These are phyloP conservation scores for Apantesis nais DNA, from an alignment of 2,888 invertebrate species.

Conservation along the genomic window DNA sequence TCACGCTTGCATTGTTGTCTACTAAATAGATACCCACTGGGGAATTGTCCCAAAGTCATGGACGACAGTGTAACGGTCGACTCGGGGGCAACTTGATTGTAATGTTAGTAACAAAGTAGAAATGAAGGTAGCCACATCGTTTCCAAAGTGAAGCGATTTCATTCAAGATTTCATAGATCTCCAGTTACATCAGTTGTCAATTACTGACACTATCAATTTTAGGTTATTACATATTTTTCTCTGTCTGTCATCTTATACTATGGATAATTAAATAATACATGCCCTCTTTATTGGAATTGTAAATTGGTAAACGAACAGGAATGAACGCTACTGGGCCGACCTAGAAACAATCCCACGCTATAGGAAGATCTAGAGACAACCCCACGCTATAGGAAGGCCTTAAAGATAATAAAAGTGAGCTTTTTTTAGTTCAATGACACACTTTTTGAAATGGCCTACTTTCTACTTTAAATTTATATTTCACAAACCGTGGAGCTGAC, in stretches of 20 bases:
- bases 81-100: too few relatives aligned
- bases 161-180: too few relatives aligned
- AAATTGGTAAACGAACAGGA: too few relatives aligned
- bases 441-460: not conserved
- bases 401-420: not conserved
- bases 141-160: not conserved
- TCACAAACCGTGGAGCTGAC: not conserved
- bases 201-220: not conserved
- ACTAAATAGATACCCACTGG: not conserved
- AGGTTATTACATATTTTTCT: not conserved
- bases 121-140: not conserved
- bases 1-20: too few relatives aligned
- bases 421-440: not conserved
- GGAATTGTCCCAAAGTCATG: too few relatives aligned
- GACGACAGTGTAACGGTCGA: too few relatives aligned
- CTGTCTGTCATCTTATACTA: too few relatives aligned
- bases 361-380: not conserved
- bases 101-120: not conserved
- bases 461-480: not conserved
- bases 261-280: not conserved
- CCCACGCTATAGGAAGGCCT: not conserved
- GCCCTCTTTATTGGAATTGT: not conserved
- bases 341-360: not conserved
- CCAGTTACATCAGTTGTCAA: not conserved
- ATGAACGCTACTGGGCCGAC: not conserved